Conservation (phyloP, 2,113 vertebrate genomes). For the Dasyornis broadbenti region DNA sequence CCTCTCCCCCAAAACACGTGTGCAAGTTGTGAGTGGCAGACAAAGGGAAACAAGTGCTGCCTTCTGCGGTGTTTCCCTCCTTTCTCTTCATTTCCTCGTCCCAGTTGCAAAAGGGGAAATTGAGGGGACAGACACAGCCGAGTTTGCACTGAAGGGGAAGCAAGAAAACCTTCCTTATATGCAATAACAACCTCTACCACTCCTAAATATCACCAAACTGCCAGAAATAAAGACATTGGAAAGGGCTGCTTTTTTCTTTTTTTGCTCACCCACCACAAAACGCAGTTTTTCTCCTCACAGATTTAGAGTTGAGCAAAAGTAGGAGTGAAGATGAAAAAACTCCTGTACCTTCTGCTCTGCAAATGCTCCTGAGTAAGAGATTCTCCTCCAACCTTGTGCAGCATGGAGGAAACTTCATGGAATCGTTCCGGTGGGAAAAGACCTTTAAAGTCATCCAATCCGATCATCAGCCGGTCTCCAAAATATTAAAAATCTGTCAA, state of each 20-base stretch:
- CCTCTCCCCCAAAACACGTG: background rate
- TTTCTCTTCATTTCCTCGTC: background rate
- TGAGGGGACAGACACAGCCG: fast-evolving
- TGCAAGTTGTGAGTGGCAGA: background rate
- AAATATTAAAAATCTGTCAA: background rate
- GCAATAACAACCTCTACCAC: background rate
- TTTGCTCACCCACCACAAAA: background rate
- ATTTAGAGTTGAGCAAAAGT: background rate
- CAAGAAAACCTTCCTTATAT: background rate
- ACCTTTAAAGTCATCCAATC: background rate
- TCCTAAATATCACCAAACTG: background rate
- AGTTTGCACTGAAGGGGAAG: background rate
- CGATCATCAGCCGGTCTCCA: background rate
- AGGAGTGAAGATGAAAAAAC: background rate
- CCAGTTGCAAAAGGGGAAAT: background rate
- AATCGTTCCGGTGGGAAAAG: background rate
- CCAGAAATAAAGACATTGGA: background rate
- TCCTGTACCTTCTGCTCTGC: background rate
- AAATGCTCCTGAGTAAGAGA: background rate
- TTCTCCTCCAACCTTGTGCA: background rate
- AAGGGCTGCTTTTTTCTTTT: background rate
- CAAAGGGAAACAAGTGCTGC: background rate
- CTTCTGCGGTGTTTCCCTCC: background rate
- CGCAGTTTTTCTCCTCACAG: background rate
- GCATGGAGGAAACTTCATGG: background rate